phyloP scores from a whole-genome alignment of 2,888 invertebrate genomes.

The Acronicta aceris region DNA sequence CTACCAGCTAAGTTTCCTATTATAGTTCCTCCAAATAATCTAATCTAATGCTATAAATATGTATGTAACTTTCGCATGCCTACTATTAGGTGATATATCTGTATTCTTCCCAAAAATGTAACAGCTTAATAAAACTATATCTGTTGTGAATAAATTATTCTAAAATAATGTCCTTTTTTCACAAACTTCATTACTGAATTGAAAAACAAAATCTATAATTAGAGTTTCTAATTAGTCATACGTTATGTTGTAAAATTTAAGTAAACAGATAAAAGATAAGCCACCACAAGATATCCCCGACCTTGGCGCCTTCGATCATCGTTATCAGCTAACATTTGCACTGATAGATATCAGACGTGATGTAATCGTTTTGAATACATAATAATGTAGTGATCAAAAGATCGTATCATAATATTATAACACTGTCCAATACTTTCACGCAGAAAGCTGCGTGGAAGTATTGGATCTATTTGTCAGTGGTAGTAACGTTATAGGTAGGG shows the following conservation, averaged over 20 bases:
- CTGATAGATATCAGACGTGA: constrained; percentile 37
- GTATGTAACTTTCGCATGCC: too few relatives aligned
- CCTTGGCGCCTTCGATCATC: constrained; percentile 22
- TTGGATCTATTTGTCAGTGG: not conserved
- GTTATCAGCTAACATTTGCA: constrained; percentile 28
- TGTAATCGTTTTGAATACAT: constrained; percentile 28
- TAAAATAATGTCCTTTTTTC: too few relatives aligned
- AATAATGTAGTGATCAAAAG: constrained; percentile 4
- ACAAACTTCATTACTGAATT: not conserved
- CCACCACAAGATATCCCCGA: constrained; percentile 35
- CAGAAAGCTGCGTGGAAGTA: not conserved
- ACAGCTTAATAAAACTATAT: too few relatives aligned
- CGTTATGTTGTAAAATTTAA: constrained; percentile 12
- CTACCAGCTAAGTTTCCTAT: too few relatives aligned
- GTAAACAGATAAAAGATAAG: constrained; percentile 35
- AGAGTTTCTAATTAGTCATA: not conserved
- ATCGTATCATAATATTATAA: constrained; percentile 1
- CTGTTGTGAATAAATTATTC: too few relatives aligned
- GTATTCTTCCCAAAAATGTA: too few relatives aligned
- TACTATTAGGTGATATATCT: too few relatives aligned
- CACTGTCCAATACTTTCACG: not conserved
- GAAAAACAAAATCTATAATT: not conserved
- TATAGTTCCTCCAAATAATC: too few relatives aligned
- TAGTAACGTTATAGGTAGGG: not conserved
- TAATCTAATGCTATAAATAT: too few relatives aligned